A percentile compares a stretch with the other conserved stretches of the same genome.
These are phyloP conservation scores for Limnephilus lunatus DNA, from an alignment of 2,888 invertebrate species.

Conservation along the genomic window DNA sequence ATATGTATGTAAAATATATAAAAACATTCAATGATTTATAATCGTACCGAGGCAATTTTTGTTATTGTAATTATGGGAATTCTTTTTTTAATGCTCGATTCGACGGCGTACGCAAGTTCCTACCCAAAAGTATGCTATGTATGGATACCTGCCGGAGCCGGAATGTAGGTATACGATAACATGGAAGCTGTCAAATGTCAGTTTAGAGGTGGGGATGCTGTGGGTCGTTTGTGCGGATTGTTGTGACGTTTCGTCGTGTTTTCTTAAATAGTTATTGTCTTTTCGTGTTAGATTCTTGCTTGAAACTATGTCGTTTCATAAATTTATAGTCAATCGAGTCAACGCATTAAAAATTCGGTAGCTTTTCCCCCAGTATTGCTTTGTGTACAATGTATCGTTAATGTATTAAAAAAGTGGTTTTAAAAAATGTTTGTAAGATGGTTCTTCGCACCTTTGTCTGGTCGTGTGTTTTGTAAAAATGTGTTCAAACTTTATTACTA, in stretches of 20 bases:
- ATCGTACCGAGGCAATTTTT: neutral
- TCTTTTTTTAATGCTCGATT: neutral
- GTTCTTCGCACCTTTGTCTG: slow-evolving; percentile 53
- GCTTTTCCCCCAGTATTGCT: slow-evolving; percentile 48
- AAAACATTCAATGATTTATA: neutral
- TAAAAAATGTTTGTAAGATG: slow-evolving; percentile 59
- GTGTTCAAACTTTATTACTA: slow-evolving; percentile 56
- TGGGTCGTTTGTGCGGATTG: slow-evolving; percentile 52
- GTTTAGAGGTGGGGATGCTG: slow-evolving; percentile 59
- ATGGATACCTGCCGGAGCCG: neutral
- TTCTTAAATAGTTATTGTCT: slow-evolving; percentile 48
- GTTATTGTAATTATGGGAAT: neutral
- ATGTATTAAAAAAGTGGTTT: slow-evolving; percentile 28
- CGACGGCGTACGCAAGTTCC: neutral
- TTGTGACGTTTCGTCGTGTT: slow-evolving; percentile 58
- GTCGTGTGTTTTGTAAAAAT: slow-evolving; percentile 57
- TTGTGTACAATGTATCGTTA: slow-evolving; percentile 57
- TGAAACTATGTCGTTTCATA: slow-evolving; percentile 55
- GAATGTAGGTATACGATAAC: slow-evolving; percentile 29
- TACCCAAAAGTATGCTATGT: neutral
- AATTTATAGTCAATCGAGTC: slow-evolving; percentile 50
- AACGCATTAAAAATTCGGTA: slow-evolving; percentile 58
- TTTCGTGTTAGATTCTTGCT: slow-evolving; percentile 21
- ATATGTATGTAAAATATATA: neutral
- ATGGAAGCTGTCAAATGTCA: slow-evolving; percentile 63